These are phyloP conservation scores for Leptodirus hochenwartii DNA, from an alignment of 2,888 invertebrate species.

Conservation along the genomic window DNA sequence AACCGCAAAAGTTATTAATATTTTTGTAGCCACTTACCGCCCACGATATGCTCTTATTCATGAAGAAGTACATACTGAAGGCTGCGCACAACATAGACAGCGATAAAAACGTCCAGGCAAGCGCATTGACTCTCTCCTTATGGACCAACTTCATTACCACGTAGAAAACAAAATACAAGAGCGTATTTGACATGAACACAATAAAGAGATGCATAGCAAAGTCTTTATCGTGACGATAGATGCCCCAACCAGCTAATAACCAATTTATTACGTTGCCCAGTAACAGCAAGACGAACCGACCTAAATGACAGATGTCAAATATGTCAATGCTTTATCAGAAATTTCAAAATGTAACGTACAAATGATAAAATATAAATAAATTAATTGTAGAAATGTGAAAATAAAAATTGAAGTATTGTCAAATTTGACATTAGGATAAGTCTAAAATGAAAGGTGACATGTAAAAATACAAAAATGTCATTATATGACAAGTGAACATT, in stretches of 20 bases:
- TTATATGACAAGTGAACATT: no score
- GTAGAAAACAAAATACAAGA: slow-evolving; percentile 66
- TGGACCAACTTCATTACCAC: slow-evolving; percentile 62
- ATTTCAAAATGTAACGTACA: slow-evolving; percentile 2
- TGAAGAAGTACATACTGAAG: slow-evolving; percentile 52
- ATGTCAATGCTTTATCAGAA: slow-evolving; percentile 1
- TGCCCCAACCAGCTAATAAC: slow-evolving; percentile 45
- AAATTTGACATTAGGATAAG: no score
- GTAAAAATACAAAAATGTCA: no score
- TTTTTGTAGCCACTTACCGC: slow-evolving; percentile 18
- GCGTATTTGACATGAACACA: slow-evolving; percentile 65
- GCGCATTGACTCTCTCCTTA: slow-evolving; percentile 40
- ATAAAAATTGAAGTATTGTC: neutral
- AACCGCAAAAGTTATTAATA: no score
- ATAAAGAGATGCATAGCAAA: slow-evolving; percentile 64
- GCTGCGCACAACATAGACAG: slow-evolving; percentile 47
- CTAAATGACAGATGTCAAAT: slow-evolving; percentile 15
- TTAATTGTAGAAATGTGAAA: slow-evolving; percentile 4
- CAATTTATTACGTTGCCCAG: slow-evolving; percentile 45
- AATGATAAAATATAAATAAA: neutral
- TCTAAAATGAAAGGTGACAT: no score
- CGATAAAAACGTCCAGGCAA: slow-evolving; percentile 44
- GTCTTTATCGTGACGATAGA: slow-evolving; percentile 42
- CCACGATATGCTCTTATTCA: slow-evolving; percentile 52
- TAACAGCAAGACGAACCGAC: slow-evolving; percentile 36